A percentile compares a stretch with the other conserved stretches of the same genome.
phyloP scores from a whole-genome alignment of 2,888 invertebrate species.

The Lypha dubia region DNA sequence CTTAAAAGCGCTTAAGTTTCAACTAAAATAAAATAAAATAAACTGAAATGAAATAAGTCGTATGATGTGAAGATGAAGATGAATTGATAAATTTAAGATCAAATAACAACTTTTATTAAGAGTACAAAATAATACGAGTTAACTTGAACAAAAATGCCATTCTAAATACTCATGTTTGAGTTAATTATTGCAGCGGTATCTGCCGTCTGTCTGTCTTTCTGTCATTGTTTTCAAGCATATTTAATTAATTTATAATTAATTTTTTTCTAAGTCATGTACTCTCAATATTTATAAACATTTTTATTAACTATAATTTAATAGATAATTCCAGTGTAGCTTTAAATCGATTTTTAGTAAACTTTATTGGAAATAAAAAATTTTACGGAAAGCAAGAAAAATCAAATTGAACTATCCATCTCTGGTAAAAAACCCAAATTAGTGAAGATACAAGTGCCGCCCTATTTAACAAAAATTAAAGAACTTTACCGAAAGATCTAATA shows the following conservation, averaged over 20 bases:
- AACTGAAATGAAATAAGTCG: not conserved
- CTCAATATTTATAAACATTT: conserved; percentile 7
- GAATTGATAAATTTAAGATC: conserved; percentile 36
- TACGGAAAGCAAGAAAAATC: no score
- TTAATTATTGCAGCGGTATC: not conserved
- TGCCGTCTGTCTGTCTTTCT: no score
- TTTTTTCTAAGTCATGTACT: conserved; percentile 9
- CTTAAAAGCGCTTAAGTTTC: no score
- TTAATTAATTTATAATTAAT: conserved; percentile 41
- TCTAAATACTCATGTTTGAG: conserved; percentile 21
- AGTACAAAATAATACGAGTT: not conserved
- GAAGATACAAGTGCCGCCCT: no score
- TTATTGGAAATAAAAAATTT: no score
- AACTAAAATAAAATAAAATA: not conserved
- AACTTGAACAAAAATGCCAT: not conserved
- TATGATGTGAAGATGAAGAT: conserved; percentile 39
- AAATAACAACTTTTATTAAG: not conserved
- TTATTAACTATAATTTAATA: no score
- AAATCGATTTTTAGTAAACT: no score
- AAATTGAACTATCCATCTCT: no score
- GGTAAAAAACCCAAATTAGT: no score
- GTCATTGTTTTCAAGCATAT: conserved; percentile 20
- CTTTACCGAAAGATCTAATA: no score
- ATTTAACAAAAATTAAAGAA: no score
- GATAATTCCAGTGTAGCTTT: no score